Percentiles rank a stretch among this genome's conserved stretches.
These are phyloP conservation scores for Tadarida brasiliensis DNA, from an alignment of 2,797 vertebrate species.

Conservation along the genomic window DNA sequence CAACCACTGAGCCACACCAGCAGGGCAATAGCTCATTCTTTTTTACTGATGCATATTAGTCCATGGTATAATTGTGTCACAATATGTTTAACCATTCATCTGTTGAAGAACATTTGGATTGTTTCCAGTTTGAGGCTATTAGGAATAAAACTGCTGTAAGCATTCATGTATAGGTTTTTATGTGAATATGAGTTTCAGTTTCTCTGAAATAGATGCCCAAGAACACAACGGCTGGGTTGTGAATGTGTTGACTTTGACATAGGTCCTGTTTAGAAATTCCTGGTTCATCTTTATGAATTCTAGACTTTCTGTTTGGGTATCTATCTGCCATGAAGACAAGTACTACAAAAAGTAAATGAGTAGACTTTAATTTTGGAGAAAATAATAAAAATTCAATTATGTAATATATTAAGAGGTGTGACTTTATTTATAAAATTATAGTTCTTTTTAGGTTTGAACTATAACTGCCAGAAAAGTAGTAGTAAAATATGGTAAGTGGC, in stretches of 20 bases:
- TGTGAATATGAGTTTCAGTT: no score
- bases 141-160: no score
- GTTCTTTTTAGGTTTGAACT: constrained; percentile 61
- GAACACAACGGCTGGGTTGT: neutral
- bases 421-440: constrained; percentile 56
- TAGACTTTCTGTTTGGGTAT: constrained; percentile 50
- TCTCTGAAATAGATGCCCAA: no score
- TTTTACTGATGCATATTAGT: no score
- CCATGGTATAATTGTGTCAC: no score
- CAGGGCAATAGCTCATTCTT: no score
- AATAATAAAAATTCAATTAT: constrained; percentile 43
- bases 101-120: no score
- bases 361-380: constrained; percentile 47
- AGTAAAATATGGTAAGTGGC: constrained; percentile 18
- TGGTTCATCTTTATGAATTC: constrained; percentile 49
- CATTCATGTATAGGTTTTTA: no score
- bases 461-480: constrained; percentile 14
- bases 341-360: constrained; percentile 55
- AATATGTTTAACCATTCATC: no score
- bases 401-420: constrained; percentile 20
- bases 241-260: neutral
- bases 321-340: constrained; percentile 9
- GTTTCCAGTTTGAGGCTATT: no score
- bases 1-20: no score
- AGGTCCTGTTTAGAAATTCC: constrained; percentile 48